Percentiles rank a stretch among this genome's conserved stretches.
phyloP scores from a whole-genome alignment of 2,888 invertebrate species.

The Tachystola acroxantha region DNA sequence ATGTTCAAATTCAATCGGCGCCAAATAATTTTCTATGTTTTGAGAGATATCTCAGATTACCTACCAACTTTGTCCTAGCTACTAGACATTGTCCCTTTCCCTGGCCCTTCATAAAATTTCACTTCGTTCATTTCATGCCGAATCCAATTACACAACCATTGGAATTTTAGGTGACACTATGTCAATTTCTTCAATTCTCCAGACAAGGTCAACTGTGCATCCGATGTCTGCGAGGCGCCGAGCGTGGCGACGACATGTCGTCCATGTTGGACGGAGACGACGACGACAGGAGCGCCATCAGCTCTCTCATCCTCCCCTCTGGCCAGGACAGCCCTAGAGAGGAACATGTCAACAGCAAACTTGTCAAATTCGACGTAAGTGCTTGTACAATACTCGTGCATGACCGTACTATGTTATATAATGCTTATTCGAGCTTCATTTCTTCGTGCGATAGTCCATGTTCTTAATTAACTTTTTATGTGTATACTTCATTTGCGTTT shows the following conservation, averaged over 20 bases:
- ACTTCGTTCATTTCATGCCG: too few relatives aligned
- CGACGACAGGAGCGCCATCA: conserved; percentile 83
- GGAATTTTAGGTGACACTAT: too few relatives aligned
- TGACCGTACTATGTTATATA: conserved; percentile 17
- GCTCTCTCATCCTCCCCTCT: conserved; percentile 66
- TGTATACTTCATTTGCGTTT: conserved; percentile 1
- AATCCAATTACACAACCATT: too few relatives aligned
- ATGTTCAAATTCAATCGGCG: too few relatives aligned
- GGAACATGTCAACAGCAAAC: conserved; percentile 64
- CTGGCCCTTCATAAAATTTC: too few relatives aligned
- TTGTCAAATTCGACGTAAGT: conserved; percentile 79
- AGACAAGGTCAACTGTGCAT: conserved; percentile 91
- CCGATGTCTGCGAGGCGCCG: conserved; percentile 84
- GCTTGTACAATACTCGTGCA: conserved; percentile 14
- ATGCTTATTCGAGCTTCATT: conserved; percentile 25
- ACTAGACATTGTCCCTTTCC: too few relatives aligned
- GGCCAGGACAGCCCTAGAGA: conserved; percentile 63
- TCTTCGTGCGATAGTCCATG: conserved; percentile 23
- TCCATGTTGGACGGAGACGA: conserved; percentile 85
- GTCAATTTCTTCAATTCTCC: conserved; percentile 17
- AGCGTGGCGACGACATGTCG: conserved; percentile 77
- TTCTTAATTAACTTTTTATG: conserved; percentile 5
- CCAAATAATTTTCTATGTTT: too few relatives aligned
- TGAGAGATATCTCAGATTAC: too few relatives aligned
- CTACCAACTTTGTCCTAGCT: too few relatives aligned